phyloP scores from a whole-genome alignment of 1,140 invertebrate genomes.

The Dendroctonus ponderosae region DNA sequence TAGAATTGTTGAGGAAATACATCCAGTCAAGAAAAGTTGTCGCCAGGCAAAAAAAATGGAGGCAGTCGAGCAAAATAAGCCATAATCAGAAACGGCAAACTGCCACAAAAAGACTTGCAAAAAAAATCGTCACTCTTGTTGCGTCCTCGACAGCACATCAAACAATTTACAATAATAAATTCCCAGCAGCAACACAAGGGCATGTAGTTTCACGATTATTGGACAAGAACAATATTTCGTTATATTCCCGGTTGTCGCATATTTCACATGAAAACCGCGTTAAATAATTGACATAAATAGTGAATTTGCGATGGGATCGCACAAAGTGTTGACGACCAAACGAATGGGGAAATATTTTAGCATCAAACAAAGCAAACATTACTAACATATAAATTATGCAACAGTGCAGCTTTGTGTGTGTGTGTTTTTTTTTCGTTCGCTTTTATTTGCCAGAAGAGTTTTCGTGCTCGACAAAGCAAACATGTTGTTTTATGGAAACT shows the following conservation, averaged over 20 bases:
- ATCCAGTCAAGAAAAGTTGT: no score
- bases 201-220: not conserved
- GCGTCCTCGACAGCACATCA: no score
- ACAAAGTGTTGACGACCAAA: constrained; percentile 12
- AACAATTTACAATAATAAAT: not conserved
- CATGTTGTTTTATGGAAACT: no score
- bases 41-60: no score
- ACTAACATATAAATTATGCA: constrained; percentile 15
- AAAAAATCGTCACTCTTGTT: no score
- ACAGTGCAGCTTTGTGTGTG: constrained; percentile 5
- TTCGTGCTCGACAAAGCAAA: not conserved
- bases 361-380: constrained; percentile 12
- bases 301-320: constrained; percentile 1
- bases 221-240: constrained; percentile 9
- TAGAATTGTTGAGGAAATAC: no score
- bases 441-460: not conserved
- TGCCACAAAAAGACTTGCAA: no score
- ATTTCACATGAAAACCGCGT: no score
- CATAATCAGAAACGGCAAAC: no score
- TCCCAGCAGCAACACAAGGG: not conserved
- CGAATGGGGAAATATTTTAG: constrained; percentile 16
- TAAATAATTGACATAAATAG: constrained; percentile 15
- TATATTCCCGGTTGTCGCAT: not conserved
- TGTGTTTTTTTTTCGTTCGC: not conserved
- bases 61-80: no score